Evolutionary conservation across 2,888 invertebrate species (phyloP), one percentile per base, ranked within the genome.

Genomic region (Anthophora plumipes): DNA sequence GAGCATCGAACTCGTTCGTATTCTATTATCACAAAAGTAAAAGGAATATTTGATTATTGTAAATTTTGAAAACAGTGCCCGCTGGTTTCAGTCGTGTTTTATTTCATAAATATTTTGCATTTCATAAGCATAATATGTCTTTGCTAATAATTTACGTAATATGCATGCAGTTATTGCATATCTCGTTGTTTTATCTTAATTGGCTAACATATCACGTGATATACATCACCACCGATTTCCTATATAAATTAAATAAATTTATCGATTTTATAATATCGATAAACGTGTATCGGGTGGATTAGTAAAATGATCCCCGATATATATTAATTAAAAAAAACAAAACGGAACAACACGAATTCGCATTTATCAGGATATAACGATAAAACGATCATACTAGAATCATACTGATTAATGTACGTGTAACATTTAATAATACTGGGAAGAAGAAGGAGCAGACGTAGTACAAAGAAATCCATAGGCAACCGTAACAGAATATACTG

Each of bases 51-150:
- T 20, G 12, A 37, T 46, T 12, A 31, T 12, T n/a, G n/a, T n/a
- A n/a, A 7, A 46, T 60, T 55, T 59, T 74, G 74, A 67, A 74
- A 67, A 60, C 59, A 43, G 60, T 74, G 17, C 48, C 20, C 67
- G 37, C 31, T 67, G 60, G 17, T 52, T 63, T 69, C 54, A 63
- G 25, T n/a, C 43, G 9, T 17, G 39, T 67, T 55, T 67, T 25
- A 55, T 4, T 22, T 17, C 6, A 67, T 55, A 66, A 70, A 70
- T 46, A 60, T 39, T 39, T 60, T 25, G 57, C n/a, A 46, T 68
- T 46, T 31, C 12, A 54, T 54, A 54, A 22, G 0, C 48, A 39
- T 25, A 63, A 66, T 57, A 64, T 50, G 46, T 7, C 6, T 22
- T 0, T 48, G 22, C 9, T 25, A 50, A 37, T 67, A 50, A 60